Percentiles rank a stretch among this genome's conserved stretches.
These are phyloP conservation scores for Sebastes iracundus DNA, from an alignment of 2,797 vertebrate genomes.

Conservation along the genomic window DNA sequence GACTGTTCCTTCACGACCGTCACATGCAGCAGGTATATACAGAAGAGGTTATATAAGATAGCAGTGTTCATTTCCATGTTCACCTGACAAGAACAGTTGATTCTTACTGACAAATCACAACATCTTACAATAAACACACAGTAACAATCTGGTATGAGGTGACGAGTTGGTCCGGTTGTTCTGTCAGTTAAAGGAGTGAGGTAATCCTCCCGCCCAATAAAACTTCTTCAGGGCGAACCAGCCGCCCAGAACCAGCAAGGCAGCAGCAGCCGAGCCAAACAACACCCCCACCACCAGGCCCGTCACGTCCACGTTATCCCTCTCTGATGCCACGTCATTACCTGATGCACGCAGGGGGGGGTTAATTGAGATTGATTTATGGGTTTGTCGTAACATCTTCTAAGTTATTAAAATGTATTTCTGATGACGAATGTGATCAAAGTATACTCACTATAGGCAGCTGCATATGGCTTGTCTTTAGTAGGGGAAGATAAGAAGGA, in stretches of 20 bases:
- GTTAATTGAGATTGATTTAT: neutral
- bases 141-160: neutral
- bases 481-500: neutral
- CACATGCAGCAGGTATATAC: neutral
- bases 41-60: neutral
- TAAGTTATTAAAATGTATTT: neutral
- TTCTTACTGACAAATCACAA: neutral
- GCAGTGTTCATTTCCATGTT: neutral
- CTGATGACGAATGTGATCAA: neutral
- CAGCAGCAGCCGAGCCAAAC: conserved; percentile 68
- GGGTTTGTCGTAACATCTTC: neutral
- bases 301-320: conserved; percentile 29
- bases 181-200: conserved; percentile 53
- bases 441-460: conserved; percentile 62
- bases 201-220: conserved; percentile 41
- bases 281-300: conserved; percentile 70
- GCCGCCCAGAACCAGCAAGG: conserved; percentile 67
- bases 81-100: neutral
- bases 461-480: conserved; percentile 28
- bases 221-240: conserved; percentile 80
- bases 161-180: neutral
- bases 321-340: neutral
- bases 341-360: conserved; percentile 40
- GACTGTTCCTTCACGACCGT: neutral
- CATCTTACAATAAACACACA: neutral